Conservation (phyloP, 2,797 vertebrate species). For the Gambusia yucatana region DNA sequence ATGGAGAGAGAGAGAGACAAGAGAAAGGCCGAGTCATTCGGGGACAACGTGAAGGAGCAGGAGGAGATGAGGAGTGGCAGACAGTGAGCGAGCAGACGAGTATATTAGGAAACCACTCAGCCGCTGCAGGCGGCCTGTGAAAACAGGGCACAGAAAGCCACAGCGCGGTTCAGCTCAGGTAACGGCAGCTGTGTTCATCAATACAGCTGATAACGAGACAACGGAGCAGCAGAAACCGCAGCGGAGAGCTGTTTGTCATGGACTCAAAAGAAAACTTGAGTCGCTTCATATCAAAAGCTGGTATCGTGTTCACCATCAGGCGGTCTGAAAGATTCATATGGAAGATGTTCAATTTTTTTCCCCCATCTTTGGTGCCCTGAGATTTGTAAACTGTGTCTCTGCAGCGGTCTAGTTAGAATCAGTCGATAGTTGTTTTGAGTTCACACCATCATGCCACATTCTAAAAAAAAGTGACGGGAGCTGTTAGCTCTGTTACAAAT, state of each 20-base stretch:
- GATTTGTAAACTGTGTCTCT: background rate
- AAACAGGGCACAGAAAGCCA: conserved; percentile 52
- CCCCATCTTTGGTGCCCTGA: background rate
- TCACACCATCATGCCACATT: background rate
- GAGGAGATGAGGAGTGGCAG: conserved; percentile 45
- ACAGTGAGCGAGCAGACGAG: conserved; percentile 44
- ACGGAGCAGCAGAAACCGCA: background rate
- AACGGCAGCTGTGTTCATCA: conserved; percentile 41
- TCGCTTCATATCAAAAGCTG: background rate
- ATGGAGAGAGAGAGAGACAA: conserved; percentile 52
- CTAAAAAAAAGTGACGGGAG: background rate
- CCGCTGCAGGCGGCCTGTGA: conserved; percentile 52
- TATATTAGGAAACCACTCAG: conserved; percentile 62
- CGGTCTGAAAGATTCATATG: background rate
- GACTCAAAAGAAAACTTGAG: conserved; percentile 8
- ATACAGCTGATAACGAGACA: conserved; percentile 26
- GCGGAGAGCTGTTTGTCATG: conserved; percentile 6
- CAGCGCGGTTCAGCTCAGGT: conserved; percentile 61
- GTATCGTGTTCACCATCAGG: conserved; percentile 11
- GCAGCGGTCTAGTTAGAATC: background rate
- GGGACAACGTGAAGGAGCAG: conserved; percentile 43
- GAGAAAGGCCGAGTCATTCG: conserved; percentile 55
- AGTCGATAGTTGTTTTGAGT: background rate
- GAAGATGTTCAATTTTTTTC: background rate
- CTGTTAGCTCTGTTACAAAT: no score